These are phyloP conservation scores for Whitmania pigra DNA, from an alignment of 1,140 invertebrate species.

Conservation along the genomic window DNA sequence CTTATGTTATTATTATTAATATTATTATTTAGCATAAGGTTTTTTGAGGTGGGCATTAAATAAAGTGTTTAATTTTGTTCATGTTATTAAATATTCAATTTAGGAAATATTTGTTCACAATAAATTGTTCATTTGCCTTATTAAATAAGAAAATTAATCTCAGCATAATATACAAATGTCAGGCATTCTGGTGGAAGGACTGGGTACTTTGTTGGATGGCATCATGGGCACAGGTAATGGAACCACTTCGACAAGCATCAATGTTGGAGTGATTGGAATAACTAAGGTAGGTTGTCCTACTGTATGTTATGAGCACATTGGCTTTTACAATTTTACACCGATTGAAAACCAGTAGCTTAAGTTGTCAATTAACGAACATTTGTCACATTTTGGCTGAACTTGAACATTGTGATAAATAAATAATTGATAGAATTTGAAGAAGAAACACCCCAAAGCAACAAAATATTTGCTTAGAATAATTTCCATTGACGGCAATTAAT, in stretches of 20 bases:
- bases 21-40: too few species aligned
- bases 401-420: too few species aligned
- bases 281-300: slow-evolving; percentile 43
- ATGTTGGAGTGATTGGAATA: slow-evolving; percentile 72
- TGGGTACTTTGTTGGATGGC: slow-evolving; percentile 67
- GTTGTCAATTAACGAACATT: neutral
- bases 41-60: too few species aligned
- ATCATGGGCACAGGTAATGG: slow-evolving; percentile 68
- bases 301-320: slow-evolving; percentile 18
- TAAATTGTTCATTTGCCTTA: too few species aligned
- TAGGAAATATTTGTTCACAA: too few species aligned
- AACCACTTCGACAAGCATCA: slow-evolving; percentile 68
- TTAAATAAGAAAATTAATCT: too few species aligned
- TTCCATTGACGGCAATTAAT: too few species aligned
- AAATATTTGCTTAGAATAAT: too few species aligned
- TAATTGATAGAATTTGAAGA: too few species aligned
- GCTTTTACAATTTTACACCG: neutral
- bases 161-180: neutral
- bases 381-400: too few species aligned
- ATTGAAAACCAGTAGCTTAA: neutral
- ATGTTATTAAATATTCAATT: neutral
- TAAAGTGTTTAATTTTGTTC: neutral
- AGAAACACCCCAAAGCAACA: too few species aligned
- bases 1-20: too few species aligned
- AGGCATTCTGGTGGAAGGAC: slow-evolving; percentile 68